These are phyloP conservation scores for Crocuta crocuta DNA, from an alignment of 2,113 vertebrate species.

Conservation along the genomic window DNA sequence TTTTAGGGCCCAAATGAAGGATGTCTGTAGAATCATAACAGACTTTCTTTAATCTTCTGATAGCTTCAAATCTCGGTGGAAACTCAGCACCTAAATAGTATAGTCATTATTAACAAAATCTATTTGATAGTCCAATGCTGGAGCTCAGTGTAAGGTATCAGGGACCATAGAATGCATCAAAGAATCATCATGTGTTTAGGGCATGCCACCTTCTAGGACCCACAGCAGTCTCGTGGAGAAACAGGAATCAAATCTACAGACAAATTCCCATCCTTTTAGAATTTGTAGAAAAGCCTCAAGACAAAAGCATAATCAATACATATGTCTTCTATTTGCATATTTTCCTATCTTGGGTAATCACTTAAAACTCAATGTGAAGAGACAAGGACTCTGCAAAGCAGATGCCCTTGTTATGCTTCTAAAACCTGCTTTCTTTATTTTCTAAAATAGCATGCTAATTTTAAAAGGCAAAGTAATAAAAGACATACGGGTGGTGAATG, in stretches of 20 bases:
- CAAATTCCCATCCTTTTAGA: not conserved
- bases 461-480: constrained; percentile 75
- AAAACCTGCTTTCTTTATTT: constrained; percentile 35
- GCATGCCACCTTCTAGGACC: not conserved
- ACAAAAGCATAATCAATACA: constrained; percentile 32
- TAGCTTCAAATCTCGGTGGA: not conserved
- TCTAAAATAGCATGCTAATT: constrained; percentile 74
- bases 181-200: not conserved
- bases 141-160: not conserved
- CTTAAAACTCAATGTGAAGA: constrained; percentile 34
- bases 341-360: constrained; percentile 59
- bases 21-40: not conserved
- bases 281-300: not conserved
- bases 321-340: constrained; percentile 56
- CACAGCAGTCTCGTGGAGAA: not conserved
- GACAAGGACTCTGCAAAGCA: constrained; percentile 64
- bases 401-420: constrained; percentile 49
- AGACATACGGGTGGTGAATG: constrained; percentile 39
- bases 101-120: not conserved
- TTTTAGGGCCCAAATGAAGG: not conserved
- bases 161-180: not conserved
- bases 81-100: not conserved
- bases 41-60: not conserved
- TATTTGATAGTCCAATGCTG: not conserved
- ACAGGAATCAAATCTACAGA: not conserved